These are phyloP conservation scores for Fragum fragum DNA, from an alignment of 2,888 invertebrate species.

Conservation along the genomic window DNA sequence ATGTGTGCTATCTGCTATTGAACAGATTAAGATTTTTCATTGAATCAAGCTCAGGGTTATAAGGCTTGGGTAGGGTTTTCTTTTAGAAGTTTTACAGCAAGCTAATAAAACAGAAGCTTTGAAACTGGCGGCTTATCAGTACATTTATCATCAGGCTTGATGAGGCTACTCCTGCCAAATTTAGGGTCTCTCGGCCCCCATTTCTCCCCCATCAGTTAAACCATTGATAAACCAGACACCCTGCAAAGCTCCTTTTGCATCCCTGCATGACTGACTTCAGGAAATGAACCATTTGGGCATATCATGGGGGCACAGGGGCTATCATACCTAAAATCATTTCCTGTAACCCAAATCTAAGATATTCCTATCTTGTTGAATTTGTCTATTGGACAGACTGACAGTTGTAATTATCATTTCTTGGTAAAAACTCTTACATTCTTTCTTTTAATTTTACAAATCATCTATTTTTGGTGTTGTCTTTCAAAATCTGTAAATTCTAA, in stretches of 20 bases:
- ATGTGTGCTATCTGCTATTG: too few relatives aligned
- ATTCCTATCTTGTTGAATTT: too few relatives aligned
- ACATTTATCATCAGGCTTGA: conserved; percentile 33
- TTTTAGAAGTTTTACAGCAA: conserved; percentile 39
- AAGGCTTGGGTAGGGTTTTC: not conserved
- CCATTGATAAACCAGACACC: conserved; percentile 56
- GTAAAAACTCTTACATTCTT: too few relatives aligned
- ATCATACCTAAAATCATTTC: not conserved
- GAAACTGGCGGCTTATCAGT: conserved; percentile 9
- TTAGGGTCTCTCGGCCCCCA: conserved; percentile 43
- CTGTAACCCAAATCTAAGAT: too few relatives aligned
- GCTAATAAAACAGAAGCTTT: conserved; percentile 29
- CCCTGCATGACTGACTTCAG: conserved; percentile 26
- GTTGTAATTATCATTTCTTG: too few relatives aligned
- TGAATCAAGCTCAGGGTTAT: not conserved
- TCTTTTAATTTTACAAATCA: too few relatives aligned
- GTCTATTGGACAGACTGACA: too few relatives aligned
- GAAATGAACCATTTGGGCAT: conserved; percentile 25
- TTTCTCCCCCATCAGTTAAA: not conserved
- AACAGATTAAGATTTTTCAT: not conserved
- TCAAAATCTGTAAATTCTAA: too few relatives aligned
- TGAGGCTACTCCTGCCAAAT: conserved; percentile 40
- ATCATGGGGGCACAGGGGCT: conserved; percentile 23
- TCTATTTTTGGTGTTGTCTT: too few relatives aligned
- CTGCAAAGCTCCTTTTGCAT: conserved; percentile 29